phyloP scores from a whole-genome alignment of 2,797 vertebrate species.

The Podarcis lilfordi region DNA sequence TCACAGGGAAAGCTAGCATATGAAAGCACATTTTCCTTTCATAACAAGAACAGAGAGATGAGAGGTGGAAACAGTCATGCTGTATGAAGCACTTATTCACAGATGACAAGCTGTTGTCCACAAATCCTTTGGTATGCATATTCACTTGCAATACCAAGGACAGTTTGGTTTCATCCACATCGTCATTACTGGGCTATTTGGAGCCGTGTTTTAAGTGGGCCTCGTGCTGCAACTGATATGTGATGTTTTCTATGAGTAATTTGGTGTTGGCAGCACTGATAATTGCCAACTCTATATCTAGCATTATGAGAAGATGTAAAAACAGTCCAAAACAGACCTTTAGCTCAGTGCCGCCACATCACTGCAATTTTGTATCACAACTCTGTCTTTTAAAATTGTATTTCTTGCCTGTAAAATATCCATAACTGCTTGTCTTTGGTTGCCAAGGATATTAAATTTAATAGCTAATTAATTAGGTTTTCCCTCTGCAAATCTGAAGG shows the following conservation, averaged over 20 bases:
- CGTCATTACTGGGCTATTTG: constrained; percentile 2
- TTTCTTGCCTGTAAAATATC: background rate
- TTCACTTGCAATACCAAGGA: background rate
- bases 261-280: background rate
- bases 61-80: background rate
- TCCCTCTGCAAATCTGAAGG: background rate
- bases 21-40: background rate
- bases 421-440: background rate
- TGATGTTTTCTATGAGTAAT: constrained; percentile 4
- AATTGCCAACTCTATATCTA: constrained; percentile 10
- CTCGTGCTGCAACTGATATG: background rate
- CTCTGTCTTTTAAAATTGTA: background rate
- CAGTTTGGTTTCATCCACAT: background rate
- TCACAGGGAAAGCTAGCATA: background rate
- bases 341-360: background rate
- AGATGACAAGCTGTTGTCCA: constrained; percentile 5
- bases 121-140: background rate
- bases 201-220: background rate
- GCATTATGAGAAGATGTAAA: background rate
- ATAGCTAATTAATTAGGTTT: background rate
- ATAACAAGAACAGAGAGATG: background rate
- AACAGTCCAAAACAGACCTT: fast-evolving
- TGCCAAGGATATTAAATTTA: constrained; percentile 17
- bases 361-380: constrained; percentile 2
- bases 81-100: background rate